Percentiles rank a stretch among this genome's conserved stretches.
These are phyloP conservation scores for Agriopis aurantiaria DNA, from an alignment of 2,888 invertebrate species.

Conservation along the genomic window DNA sequence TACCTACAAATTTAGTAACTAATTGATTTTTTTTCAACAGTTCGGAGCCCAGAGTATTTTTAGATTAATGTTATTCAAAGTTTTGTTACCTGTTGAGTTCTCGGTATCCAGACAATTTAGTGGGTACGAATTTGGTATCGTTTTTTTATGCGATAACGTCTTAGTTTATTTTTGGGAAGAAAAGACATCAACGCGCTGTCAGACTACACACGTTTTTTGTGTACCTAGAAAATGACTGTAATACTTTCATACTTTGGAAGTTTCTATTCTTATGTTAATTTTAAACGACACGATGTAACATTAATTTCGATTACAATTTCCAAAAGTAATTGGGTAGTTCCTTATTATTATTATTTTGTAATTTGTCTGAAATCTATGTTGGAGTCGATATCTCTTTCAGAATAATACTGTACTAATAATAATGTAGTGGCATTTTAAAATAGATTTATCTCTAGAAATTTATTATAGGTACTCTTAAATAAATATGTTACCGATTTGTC, in stretches of 20 bases:
- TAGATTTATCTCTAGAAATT: too few relatives aligned
- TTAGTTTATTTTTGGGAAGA: conserved; percentile 42
- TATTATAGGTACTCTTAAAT: too few relatives aligned
- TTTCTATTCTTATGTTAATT: not conserved
- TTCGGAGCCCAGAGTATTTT: conserved; percentile 3
- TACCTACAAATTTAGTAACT: not conserved
- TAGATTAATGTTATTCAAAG: conserved; percentile 42
- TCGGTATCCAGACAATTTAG: conserved; percentile 38
- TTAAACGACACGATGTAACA: too few relatives aligned
- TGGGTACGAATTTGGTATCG: conserved; percentile 11
- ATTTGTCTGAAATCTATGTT: too few relatives aligned
- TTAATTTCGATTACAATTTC: too few relatives aligned
- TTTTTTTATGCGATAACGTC: conserved; percentile 22
- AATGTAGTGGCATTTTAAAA: too few relatives aligned
- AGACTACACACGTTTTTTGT: not conserved
- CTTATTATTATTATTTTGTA: too few relatives aligned
- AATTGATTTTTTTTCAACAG: not conserved
- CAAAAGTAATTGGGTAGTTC: too few relatives aligned
- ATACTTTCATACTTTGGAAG: not conserved
- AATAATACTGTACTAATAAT: too few relatives aligned
- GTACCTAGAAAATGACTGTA: conserved; percentile 20
- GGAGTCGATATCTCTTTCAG: too few relatives aligned
- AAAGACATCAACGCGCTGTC: conserved; percentile 58
- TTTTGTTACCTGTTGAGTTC: conserved; percentile 45
- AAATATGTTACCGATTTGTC: too few relatives aligned